phyloP scores from a whole-genome alignment of 2,113 vertebrate genomes.

The Sciurus niger region DNA sequence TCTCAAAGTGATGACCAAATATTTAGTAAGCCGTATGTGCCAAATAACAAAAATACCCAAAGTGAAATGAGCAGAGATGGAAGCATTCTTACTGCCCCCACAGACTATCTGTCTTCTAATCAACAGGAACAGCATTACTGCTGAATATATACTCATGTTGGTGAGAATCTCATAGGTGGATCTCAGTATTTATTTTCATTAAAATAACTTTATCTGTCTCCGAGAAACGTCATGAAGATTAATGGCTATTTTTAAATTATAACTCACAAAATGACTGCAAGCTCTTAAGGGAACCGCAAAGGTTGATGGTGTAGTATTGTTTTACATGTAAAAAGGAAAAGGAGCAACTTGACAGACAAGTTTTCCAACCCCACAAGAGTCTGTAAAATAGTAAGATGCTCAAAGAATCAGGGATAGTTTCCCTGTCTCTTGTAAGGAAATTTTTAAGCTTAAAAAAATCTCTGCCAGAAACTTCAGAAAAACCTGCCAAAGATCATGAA shows the following conservation, averaged over 20 bases:
- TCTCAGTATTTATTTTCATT: conserved; percentile 47
- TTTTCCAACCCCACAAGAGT: background rate
- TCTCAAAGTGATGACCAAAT: background rate
- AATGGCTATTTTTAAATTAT: conserved; percentile 59
- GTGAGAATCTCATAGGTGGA: background rate
- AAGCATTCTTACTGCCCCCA: background rate
- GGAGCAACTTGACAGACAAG: conserved; percentile 52
- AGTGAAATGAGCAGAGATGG: background rate
- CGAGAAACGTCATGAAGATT: background rate
- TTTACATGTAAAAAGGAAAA: conserved; percentile 58
- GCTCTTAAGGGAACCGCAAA: conserved; percentile 6
- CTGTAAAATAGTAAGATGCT: background rate
- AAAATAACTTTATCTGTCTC: conserved; percentile 31
- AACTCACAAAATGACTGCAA: conserved; percentile 47
- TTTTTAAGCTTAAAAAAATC: background rate
- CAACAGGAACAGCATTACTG: background rate
- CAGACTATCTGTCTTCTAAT: background rate
- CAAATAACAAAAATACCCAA: conserved; percentile 39
- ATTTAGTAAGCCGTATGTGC: background rate
- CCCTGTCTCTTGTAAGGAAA: background rate
- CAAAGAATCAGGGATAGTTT: background rate
- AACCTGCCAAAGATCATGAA: conserved; percentile 13
- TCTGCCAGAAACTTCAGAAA: conserved; percentile 38
- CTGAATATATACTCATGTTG: background rate
- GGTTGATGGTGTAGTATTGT: background rate